Evolutionary conservation across 2,113 vertebrate genomes (phyloP), one percentile per base, ranked within the genome.

Genomic region (Taurulus bubalis): DNA sequence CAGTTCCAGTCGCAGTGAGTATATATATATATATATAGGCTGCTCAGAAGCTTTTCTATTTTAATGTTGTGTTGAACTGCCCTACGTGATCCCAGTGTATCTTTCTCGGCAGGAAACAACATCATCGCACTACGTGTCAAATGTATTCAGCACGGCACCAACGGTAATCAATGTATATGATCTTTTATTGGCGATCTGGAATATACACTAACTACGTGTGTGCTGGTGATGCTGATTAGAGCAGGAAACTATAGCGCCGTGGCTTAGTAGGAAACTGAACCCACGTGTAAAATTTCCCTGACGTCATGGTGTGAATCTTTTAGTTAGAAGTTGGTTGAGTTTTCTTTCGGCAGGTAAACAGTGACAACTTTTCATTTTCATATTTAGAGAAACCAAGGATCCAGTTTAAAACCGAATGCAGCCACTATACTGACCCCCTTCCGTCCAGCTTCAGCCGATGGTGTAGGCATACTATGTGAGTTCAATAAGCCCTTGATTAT

Each of bases 391-490:
- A 4, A 1, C 6, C 0, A 4, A 24, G 9, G 1, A 32, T 0
- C 11, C 51, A 22, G 0, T 4, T 36, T 34, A 1, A 49, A 28
- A 65, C 6, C 0, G 45, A 2, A 26, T 34, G 3, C 9, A 12
- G 2, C 15, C 12, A 20, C 18, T 65, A 2, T 6, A 16, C 10
- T 2, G 20, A 2, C 7, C 20, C 32, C 60, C 32, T 3, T 2
- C 18, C 0, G 5, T 20, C 20, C 16, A 60, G 30, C 9, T 1
- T 4, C n/a, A n/a, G n/a, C n/a, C n/a, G n/a, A 7, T n/a, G 1
- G 2, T 26, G 14, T 8, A 65, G 9, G 0, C 30, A 1, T 8
- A 18, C 8, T 32, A 3, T 89, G 87, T 87, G 69, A 80, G 83
- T 67, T 36, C 24, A 45, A 53, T 2, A 2, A 1, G 4, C 3